Conservation (phyloP, 2,888 invertebrate species). For the Laothoe populi region DNA sequence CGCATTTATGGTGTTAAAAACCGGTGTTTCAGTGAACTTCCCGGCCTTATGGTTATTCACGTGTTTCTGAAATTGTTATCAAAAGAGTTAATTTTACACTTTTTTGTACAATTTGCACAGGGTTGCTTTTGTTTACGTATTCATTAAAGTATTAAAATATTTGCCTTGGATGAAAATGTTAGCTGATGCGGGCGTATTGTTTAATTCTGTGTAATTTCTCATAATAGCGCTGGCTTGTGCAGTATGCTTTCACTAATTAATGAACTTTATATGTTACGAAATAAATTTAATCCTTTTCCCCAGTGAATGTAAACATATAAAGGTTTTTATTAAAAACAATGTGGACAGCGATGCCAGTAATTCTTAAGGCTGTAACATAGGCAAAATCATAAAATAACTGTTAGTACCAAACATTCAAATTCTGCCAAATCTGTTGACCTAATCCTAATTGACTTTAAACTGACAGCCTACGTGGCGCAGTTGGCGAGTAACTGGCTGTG, state of each 20-base stretch:
- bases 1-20: slow-evolving; percentile 32
- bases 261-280: no score
- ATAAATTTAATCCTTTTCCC: no score
- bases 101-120: slow-evolving; percentile 20
- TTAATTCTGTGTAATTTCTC: slow-evolving; percentile 14
- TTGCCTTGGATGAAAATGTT: slow-evolving; percentile 21
- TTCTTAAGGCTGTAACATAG: no score
- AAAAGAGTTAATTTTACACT: slow-evolving; percentile 24
- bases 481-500: no score
- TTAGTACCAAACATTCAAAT: no score
- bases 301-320: no score
- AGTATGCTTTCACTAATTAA: background rate
- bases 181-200: slow-evolving; percentile 17
- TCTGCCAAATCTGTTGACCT: no score
- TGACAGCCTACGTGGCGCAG: no score
- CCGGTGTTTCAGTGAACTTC: slow-evolving; percentile 32
- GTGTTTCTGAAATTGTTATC: slow-evolving; percentile 26
- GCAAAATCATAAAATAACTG: no score
- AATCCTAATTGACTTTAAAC: no score
- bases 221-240: background rate
- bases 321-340: no score
- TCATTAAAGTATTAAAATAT: slow-evolving; percentile 24
- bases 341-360: no score
- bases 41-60: slow-evolving; percentile 29
- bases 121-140: slow-evolving; percentile 20